These are phyloP conservation scores for Epinotia bilunana DNA, from an alignment of 2,888 invertebrate genomes.

Conservation along the genomic window DNA sequence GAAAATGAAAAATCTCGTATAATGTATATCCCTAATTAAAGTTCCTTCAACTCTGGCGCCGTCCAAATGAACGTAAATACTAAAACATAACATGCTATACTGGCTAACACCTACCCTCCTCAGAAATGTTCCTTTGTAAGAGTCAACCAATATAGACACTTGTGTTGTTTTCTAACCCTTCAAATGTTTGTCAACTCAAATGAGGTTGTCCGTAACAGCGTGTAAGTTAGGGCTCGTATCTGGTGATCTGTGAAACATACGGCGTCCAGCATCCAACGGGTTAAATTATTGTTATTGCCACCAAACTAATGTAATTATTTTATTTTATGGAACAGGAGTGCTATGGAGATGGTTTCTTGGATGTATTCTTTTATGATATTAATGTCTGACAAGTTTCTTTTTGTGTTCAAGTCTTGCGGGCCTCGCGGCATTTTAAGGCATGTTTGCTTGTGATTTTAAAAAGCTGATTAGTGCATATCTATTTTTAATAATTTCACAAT, in stretches of 20 bases:
- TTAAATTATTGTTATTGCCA: slow-evolving; percentile 81
- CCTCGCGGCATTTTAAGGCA: too few relatives aligned
- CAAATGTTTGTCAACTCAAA: slow-evolving; percentile 38
- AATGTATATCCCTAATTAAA: slow-evolving; percentile 23
- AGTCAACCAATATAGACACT: slow-evolving; percentile 18
- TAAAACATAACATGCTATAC: slow-evolving; percentile 1
- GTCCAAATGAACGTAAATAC: slow-evolving; percentile 10
- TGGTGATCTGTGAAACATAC: slow-evolving; percentile 79
- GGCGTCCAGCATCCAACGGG: slow-evolving; percentile 61
- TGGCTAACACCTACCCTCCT: slow-evolving; percentile 1
- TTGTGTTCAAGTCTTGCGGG: background rate
- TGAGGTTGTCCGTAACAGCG: slow-evolving; percentile 51
- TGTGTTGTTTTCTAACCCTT: slow-evolving; percentile 6
- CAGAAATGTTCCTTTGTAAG: background rate
- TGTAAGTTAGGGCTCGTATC: slow-evolving; percentile 71
- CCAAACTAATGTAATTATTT: slow-evolving; percentile 82
- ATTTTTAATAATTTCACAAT: too few relatives aligned
- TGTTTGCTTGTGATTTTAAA: too few relatives aligned
- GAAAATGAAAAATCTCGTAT: slow-evolving; percentile 2
- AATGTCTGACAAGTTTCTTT: background rate
- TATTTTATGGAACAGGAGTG: slow-evolving; percentile 59
- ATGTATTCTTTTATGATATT: slow-evolving; percentile 6
- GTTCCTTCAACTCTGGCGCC: slow-evolving; percentile 33
- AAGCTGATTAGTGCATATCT: too few relatives aligned
- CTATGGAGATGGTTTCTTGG: slow-evolving; percentile 51